These are phyloP conservation scores for Sclerurus mexicanus DNA, from an alignment of 2,113 vertebrate species.

Conservation along the genomic window DNA sequence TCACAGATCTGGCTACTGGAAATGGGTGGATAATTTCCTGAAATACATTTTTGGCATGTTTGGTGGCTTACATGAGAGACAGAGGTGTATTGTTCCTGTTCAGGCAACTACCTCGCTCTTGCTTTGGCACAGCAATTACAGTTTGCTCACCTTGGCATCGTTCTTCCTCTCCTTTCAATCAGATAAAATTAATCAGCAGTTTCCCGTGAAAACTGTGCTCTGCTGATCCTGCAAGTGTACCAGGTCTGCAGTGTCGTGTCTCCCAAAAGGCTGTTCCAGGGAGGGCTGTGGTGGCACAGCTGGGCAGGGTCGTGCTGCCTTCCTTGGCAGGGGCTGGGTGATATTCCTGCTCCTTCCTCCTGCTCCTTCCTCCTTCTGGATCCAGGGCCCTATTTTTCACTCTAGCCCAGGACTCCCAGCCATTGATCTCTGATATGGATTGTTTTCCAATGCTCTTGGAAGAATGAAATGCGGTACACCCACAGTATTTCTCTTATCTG, in stretches of 20 bases:
- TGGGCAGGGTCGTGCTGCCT: fast-evolving
- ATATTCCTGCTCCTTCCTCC: not conserved
- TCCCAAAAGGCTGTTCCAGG: not conserved
- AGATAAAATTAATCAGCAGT: not conserved
- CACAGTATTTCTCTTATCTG: not conserved
- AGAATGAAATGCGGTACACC: not conserved
- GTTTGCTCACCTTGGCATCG: not conserved
- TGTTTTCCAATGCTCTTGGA: not conserved
- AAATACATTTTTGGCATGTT: not conserved
- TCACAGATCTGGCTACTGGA: not conserved
- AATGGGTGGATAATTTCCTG: not conserved
- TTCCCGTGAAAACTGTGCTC: not conserved
- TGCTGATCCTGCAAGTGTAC: not conserved
- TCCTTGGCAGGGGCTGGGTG: not conserved
- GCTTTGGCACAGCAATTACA: not conserved
- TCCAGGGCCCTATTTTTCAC: not conserved
- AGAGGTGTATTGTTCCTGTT: not conserved
- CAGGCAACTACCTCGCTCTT: not conserved
- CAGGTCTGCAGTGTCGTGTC: not conserved
- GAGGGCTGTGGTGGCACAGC: not conserved
- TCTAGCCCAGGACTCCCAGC: not conserved
- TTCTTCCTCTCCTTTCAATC: not conserved
- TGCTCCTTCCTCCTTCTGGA: not conserved
- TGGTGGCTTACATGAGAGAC: not conserved
- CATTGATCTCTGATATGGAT: not conserved